These are phyloP conservation scores for Gobionotothen gibberifrons DNA, from an alignment of 2,797 vertebrate species.

Conservation along the genomic window DNA sequence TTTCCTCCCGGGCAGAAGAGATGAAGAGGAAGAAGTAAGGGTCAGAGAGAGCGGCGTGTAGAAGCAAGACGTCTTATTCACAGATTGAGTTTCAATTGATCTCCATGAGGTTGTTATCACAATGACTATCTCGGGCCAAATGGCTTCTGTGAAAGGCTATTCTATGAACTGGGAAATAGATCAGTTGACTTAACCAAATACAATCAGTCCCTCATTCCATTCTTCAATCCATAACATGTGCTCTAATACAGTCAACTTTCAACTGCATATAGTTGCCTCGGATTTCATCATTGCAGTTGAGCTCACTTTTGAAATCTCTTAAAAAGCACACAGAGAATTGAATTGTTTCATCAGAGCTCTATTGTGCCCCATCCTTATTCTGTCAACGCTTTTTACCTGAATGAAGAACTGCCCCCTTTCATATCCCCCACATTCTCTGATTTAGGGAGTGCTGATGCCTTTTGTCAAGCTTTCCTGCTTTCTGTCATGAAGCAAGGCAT, in stretches of 20 bases:
- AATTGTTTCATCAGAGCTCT: constrained; percentile 55
- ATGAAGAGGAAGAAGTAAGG: constrained; percentile 29
- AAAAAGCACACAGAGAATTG: constrained; percentile 48
- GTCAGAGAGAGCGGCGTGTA: constrained; percentile 24
- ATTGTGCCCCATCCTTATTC: constrained; percentile 60
- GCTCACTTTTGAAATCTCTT: constrained; percentile 58
- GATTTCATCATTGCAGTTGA: constrained; percentile 71
- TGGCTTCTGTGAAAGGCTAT: constrained; percentile 65
- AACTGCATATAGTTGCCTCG: constrained; percentile 55
- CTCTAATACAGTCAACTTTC: constrained; percentile 59
- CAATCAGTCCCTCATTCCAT: constrained; percentile 56
- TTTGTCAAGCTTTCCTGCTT: constrained; percentile 79
- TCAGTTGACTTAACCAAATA: constrained; percentile 53
- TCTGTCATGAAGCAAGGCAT: constrained; percentile 76
- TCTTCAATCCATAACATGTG: constrained; percentile 56
- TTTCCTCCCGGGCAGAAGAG: constrained; percentile 17
- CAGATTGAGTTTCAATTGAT: constrained; percentile 78
- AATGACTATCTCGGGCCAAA: constrained; percentile 59
- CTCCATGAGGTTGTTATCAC: constrained; percentile 56
- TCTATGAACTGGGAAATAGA: constrained; percentile 52
- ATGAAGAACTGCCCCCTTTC: constrained; percentile 71
- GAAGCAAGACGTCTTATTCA: constrained; percentile 53
- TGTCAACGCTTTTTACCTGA: constrained; percentile 71
- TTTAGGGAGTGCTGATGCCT: constrained; percentile 69
- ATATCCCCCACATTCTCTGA: constrained; percentile 65